These are phyloP conservation scores for Acinonyx jubatus DNA, from an alignment of 2,113 vertebrate genomes.

Conservation along the genomic window DNA sequence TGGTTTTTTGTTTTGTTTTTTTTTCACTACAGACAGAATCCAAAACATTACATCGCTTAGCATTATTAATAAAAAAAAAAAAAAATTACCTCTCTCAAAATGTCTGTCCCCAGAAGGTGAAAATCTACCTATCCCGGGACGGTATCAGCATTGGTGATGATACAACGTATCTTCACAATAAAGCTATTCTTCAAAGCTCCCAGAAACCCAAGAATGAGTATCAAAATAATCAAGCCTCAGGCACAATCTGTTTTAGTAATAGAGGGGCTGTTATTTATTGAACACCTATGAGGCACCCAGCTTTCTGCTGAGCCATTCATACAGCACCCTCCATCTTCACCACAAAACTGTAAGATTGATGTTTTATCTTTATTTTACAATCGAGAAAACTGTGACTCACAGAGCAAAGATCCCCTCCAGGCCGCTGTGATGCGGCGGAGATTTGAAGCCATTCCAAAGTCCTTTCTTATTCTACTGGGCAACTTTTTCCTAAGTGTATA, in stretches of 20 bases:
- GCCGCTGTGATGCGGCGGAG: neutral
- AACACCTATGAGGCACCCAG: neutral
- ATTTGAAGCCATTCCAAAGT: neutral
- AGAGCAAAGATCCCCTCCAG: neutral
- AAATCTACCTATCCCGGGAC: neutral
- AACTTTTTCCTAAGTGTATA: neutral
- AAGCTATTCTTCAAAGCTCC: neutral
- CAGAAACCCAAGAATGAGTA: neutral
- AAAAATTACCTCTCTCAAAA: neutral
- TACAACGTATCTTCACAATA: neutral
- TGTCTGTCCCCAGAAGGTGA: neutral
- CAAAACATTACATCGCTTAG: conserved; percentile 27
- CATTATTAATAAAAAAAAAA: neutral
- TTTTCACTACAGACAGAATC: neutral
- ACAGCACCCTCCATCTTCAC: neutral
- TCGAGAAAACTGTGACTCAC: neutral
- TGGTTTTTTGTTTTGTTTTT: neutral
- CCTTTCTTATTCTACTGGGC: neutral
- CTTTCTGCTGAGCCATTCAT: neutral
- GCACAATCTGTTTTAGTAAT: conserved; percentile 1
- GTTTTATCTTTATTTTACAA: conserved; percentile 21
- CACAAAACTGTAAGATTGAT: neutral
- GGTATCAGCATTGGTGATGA: neutral
- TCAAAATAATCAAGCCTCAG: neutral
- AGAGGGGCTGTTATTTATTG: neutral